Base-by-base conservation (phyloP, 2,888 invertebrate genomes). In the Drosophila algonquin region DNA sequence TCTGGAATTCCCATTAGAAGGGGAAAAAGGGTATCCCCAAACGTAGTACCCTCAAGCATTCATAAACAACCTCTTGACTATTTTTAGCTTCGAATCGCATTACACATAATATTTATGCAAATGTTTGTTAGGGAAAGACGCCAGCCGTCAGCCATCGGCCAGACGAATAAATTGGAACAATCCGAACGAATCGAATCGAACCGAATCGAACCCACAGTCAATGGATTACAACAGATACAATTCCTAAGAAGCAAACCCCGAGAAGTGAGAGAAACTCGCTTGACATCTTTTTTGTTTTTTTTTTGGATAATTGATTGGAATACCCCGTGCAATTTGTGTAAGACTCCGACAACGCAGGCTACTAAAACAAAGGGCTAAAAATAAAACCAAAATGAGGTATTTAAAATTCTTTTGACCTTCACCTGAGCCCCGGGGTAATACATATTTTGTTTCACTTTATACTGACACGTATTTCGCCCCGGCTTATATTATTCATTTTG, bases 331-430 rank as follows among this genome's bases (percentile, higher is more conserved):
- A 46, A 21, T 45, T 45, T 56, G 55, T 58, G 30, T 24, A 30
- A 57, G 40, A 58, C 55, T 35, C 72, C 47, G 71, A 55, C 57
- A 63, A 54, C 27, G 53, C 48, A 53, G 45, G 18, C 12, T 16
- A 51, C 55, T 46, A 72, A 57, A 62, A 72, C 62, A 77, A 69
- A 68, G 67, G 64, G 65, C 56, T 71, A 84, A 86, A 80, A 84
- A 75, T 81, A 76, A 87, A 77, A 60, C 63, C 27, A 59, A 62
- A 65, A 63, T 71, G 57, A 56, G 51, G 56, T 57, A 55, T 73
- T 75, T 68, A 77, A 58, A 81, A 79, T 85, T 76, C 51, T 68
- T 12, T 80, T 75, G 85, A 84, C 81, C 81, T 84, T 85, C 79
- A 79, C 50, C 75, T 65, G 71, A 1, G 45, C 44, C 51, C 1